Percentiles rank a stretch among this genome's conserved stretches.
phyloP scores from a whole-genome alignment of 2,888 invertebrate species.

The Acronicta psi region DNA sequence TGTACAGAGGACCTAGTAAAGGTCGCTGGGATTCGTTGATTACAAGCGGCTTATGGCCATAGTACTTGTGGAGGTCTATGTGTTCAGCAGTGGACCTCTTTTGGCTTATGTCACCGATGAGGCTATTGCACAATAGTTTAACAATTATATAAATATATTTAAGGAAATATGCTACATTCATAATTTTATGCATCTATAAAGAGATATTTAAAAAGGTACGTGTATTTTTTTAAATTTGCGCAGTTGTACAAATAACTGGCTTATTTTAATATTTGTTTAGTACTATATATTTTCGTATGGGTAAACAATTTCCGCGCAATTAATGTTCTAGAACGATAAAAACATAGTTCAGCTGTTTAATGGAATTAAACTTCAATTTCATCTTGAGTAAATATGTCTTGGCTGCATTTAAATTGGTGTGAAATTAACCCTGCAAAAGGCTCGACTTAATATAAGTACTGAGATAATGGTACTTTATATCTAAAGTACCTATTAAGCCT shows the following conservation, averaged over 20 bases:
- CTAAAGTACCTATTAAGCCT: too few relatives aligned
- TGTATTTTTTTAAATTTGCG: slow-evolving; percentile 8
- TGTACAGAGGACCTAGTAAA: too few relatives aligned
- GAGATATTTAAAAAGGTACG: not conserved
- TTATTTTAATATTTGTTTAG: not conserved
- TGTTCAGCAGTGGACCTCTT: too few relatives aligned
- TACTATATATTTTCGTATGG: not conserved
- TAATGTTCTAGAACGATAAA: slow-evolving; percentile 3
- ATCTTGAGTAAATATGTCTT: slow-evolving; percentile 2
- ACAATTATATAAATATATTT: too few relatives aligned
- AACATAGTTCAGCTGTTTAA: slow-evolving; percentile 15
- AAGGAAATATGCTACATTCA: too few relatives aligned
- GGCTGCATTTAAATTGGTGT: not conserved
- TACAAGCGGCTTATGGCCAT: too few relatives aligned
- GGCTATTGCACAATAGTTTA: too few relatives aligned
- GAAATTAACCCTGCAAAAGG: slow-evolving; percentile 11
- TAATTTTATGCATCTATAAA: too few relatives aligned
- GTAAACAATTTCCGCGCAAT: slow-evolving; percentile 14
- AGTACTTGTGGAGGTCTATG: too few relatives aligned
- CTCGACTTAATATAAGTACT: not conserved
- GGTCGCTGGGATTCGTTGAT: too few relatives aligned
- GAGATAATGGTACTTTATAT: too few relatives aligned
- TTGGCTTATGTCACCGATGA: too few relatives aligned
- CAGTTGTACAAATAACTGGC: slow-evolving; percentile 19
- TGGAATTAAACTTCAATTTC: slow-evolving; percentile 3